These are phyloP conservation scores for Cephalopterus ornatus DNA, from an alignment of 2,113 vertebrate genomes.

Conservation along the genomic window DNA sequence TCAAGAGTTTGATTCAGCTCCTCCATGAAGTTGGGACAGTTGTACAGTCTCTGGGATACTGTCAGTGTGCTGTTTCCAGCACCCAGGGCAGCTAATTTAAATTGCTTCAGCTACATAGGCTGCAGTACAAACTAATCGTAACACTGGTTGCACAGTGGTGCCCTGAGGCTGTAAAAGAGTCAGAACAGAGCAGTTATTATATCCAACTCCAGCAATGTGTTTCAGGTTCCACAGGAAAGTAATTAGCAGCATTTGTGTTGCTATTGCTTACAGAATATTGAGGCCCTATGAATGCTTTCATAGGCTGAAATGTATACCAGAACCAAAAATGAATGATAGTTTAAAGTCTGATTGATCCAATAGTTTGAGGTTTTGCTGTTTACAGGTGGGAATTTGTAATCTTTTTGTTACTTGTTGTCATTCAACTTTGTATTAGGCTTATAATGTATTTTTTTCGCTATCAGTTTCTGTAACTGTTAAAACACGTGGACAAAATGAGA, in stretches of 20 bases:
- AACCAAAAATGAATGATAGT: background rate
- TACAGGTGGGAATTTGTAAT: background rate
- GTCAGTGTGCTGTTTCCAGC: background rate
- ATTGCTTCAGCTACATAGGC: background rate
- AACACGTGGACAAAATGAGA: background rate
- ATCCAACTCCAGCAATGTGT: background rate
- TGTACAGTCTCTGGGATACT: background rate
- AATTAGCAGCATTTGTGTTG: background rate
- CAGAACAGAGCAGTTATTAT: background rate
- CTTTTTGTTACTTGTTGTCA: background rate
- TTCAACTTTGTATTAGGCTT: background rate
- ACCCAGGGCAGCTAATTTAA: background rate
- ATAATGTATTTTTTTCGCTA: background rate
- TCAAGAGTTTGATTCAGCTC: background rate
- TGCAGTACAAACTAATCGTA: background rate
- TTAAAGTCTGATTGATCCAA: background rate
- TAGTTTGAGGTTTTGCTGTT: background rate
- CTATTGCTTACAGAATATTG: background rate
- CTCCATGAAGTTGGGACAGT: background rate
- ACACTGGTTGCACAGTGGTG: background rate
- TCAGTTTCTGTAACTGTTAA: background rate
- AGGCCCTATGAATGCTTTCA: background rate
- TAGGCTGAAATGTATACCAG: background rate
- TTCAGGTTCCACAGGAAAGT: background rate
- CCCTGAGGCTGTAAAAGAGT: background rate